Evolutionary conservation across 2,113 vertebrate species (phyloP), one percentile per base, ranked within the genome.

Genomic region (Anoura caudifer): DNA sequence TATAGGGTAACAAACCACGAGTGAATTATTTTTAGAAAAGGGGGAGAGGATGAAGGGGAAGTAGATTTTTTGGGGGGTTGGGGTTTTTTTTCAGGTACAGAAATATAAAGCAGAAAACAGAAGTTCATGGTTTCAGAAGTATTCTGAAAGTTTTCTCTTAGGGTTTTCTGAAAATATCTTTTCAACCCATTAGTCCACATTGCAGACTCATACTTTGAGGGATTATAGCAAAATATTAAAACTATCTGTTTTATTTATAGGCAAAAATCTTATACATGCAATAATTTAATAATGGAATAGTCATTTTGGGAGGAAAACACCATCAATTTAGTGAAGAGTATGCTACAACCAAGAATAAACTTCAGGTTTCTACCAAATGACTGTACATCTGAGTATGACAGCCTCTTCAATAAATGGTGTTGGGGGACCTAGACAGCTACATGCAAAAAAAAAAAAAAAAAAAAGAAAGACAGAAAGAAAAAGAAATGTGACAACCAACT

Each of bases 61-160:
- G 96, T 94, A 61, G 76, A 59, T 14, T 63, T 75, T 92, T 92
- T 89, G 89, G 76, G 24, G 45, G 31, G 45, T 63, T 69, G 59
- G 56, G 45, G 91, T 95, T 89, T 72, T 76, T 95, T 95, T 96
- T 67, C 93, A 97, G 67, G 76, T 97, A 89, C 54, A 96, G 77
- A 91, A 98, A 97, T 95, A 82, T 65, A 97, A 98, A 97, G 96
- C 80, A 97, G 84, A 98, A 97, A 98, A 93, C 10, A 97, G 83
- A 97, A 97, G 75, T 95, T 41, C 31, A 38, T 97, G 70, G 81
- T 97, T 97, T 97, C 95, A 95, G 84, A 87, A 97, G 47, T 56
- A 97, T 95, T 98, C 95, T 80, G 95, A 85, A 93, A 67, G 86
- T 38, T 96, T 95, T 69, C 96, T 96, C 73, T 54, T 97, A 45